These are phyloP conservation scores for Drosophila watanabei DNA, from an alignment of 1,140 invertebrate genomes.

Conservation along the genomic window DNA sequence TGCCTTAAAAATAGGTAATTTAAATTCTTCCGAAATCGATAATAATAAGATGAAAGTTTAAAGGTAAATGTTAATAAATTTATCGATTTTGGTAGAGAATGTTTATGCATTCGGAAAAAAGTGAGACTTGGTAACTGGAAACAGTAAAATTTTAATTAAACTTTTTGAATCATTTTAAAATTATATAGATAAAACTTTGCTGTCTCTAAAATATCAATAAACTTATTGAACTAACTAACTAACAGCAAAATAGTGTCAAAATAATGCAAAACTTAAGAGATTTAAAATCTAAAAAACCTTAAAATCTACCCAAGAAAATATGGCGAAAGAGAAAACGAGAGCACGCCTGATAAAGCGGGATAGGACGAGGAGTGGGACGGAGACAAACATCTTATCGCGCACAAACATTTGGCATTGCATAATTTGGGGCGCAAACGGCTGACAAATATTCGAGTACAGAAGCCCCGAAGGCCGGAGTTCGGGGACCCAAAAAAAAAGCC, in stretches of 20 bases:
- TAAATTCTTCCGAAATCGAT: not conserved
- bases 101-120: not conserved
- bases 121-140: not conserved
- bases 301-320: not conserved
- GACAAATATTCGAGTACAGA: constrained; percentile 34
- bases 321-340: not conserved
- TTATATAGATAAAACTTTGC: no score
- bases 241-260: not conserved
- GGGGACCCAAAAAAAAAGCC: not conserved
- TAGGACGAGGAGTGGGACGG: not conserved
- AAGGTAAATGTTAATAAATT: not conserved
- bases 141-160: not conserved
- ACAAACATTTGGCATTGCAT: constrained; percentile 55
- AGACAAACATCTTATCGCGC: constrained; percentile 42
- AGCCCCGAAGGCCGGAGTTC: not conserved
- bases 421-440: constrained; percentile 46
- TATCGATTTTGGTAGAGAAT: not conserved
- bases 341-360: not conserved
- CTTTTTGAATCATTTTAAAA: not conserved
- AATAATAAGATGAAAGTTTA: not conserved
- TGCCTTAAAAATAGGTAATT: not conserved
- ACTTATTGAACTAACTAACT: not conserved
- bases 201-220: not conserved
- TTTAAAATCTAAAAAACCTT: not conserved
- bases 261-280: not conserved